Evolutionary conservation across 2,888 invertebrate species (phyloP).

Genomic region (Homarus gammarus): DNA sequence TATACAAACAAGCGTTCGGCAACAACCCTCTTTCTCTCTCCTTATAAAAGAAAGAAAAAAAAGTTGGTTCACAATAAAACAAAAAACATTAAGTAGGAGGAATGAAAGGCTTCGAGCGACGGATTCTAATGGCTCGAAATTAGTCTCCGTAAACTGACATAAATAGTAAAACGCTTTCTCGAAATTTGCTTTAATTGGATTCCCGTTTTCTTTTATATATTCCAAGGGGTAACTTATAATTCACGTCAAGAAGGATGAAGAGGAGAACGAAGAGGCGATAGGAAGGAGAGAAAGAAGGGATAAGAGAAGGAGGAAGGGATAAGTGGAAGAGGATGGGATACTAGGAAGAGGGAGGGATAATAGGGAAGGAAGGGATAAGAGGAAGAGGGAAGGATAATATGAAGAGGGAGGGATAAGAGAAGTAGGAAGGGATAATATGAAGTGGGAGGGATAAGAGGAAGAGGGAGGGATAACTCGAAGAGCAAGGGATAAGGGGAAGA

Average conservation of each 20-base stretch:
- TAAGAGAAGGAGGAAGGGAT: neutral
- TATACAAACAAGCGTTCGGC: neutral
- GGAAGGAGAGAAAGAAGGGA: neutral
- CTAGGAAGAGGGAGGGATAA: neutral
- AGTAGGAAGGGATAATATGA: neutral
- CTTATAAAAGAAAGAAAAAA: too few species aligned
- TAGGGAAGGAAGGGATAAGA: neutral
- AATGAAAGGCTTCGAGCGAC: neutral
- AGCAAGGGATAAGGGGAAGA: too few species aligned
- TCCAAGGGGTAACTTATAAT: neutral
- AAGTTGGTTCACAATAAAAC: too few species aligned
- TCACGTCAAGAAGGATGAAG: neutral
- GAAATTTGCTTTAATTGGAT: slow-evolving; percentile 1
- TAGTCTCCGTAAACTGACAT: neutral
- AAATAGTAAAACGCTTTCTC: neutral
- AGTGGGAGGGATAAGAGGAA: too few species aligned
- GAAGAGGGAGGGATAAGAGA: neutral
- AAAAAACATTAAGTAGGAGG: neutral
- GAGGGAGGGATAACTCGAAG: too few species aligned
- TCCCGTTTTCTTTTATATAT: neutral
- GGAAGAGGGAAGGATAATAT: neutral
- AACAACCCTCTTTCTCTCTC: neutral
- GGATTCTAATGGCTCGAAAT: neutral
- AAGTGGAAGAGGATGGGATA: neutral
- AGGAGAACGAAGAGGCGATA: neutral